A percentile compares a stretch with the other conserved stretches of the same genome.
Evolutionary conservation across 1,140 invertebrate genomes (phyloP).

Genomic region (Lycorma delicatula): DNA sequence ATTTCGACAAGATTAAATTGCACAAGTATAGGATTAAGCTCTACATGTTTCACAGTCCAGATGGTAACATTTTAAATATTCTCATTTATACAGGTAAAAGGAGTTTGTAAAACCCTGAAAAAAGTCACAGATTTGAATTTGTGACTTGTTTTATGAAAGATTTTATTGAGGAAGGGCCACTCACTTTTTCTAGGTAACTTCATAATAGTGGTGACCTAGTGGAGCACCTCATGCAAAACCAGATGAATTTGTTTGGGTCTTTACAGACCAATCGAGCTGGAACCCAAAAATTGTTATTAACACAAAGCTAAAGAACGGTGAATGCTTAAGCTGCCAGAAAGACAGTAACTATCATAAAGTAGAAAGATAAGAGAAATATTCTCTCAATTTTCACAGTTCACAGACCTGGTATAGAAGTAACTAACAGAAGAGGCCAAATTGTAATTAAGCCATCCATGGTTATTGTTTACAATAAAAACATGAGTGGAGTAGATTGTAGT

Average conservation of each 20-base stretch:
- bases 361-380: slow-evolving; percentile 29
- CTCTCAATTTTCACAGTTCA: slow-evolving; percentile 27
- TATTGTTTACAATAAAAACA: slow-evolving; percentile 19
- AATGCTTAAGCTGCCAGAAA: slow-evolving; percentile 23
- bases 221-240: slow-evolving; percentile 20
- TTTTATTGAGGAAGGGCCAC: no score
- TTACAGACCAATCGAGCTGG: slow-evolving; percentile 23
- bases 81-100: no score
- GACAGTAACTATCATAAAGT: slow-evolving; percentile 26
- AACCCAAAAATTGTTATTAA: slow-evolving; percentile 23
- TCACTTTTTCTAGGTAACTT: slow-evolving; percentile 24
- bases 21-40: no score
- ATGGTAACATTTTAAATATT: no score
- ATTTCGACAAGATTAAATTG: no score
- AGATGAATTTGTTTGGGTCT: slow-evolving; percentile 24
- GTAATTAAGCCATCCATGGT: slow-evolving; percentile 13
- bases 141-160: no score
- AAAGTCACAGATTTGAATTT: no score
- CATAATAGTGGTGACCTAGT: slow-evolving; percentile 25
- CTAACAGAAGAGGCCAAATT: slow-evolving; percentile 18
- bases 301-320: slow-evolving; percentile 21
- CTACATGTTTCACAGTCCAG: no score
- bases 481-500: slow-evolving; percentile 11
- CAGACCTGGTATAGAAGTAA: slow-evolving; percentile 23
- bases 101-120: no score